A percentile compares a stretch with the other conserved stretches of the same genome.
Conservation (phyloP, 1,140 invertebrate species). For the Drosophila nasuta region DNA sequence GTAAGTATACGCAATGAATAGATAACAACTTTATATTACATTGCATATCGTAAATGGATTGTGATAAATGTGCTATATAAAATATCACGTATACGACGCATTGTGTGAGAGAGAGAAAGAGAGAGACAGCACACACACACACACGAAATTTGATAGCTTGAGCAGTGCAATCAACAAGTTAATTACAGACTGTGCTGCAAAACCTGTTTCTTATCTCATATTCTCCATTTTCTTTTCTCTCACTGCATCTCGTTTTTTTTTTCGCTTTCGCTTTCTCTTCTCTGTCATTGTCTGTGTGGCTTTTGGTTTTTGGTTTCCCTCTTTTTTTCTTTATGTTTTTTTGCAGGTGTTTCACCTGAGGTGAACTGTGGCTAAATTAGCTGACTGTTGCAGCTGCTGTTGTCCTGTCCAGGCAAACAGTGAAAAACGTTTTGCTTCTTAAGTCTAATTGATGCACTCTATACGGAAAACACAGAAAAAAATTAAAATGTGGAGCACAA, state of each 20-base stretch:
- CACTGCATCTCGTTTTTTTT: too few species aligned
- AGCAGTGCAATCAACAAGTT: conserved; percentile 1
- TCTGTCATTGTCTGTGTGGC: neutral
- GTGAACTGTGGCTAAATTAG: conserved; percentile 16
- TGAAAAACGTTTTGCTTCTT: conserved; percentile 11
- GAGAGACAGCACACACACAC: too few species aligned
- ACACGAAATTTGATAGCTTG: too few species aligned
- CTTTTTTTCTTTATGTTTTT: neutral
- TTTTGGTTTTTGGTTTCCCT: neutral
- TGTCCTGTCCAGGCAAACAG: conserved; percentile 3
- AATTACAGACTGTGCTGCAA: neutral
- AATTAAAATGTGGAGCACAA: neutral
- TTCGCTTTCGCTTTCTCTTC: neutral
- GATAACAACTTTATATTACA: too few species aligned
- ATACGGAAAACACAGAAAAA: neutral
- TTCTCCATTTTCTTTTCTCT: neutral
- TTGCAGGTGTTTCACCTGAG: neutral
- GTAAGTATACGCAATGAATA: too few species aligned
- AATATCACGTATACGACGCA: neutral
- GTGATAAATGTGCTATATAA: neutral
- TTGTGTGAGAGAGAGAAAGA: neutral
- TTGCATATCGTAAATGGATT: too few species aligned
- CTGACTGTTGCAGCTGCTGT: conserved; percentile 16
- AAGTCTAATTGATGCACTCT: conserved; percentile 26
- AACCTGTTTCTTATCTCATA: neutral